Conservation (phyloP, 2,888 invertebrate genomes). For the Noctua pronuba region DNA sequence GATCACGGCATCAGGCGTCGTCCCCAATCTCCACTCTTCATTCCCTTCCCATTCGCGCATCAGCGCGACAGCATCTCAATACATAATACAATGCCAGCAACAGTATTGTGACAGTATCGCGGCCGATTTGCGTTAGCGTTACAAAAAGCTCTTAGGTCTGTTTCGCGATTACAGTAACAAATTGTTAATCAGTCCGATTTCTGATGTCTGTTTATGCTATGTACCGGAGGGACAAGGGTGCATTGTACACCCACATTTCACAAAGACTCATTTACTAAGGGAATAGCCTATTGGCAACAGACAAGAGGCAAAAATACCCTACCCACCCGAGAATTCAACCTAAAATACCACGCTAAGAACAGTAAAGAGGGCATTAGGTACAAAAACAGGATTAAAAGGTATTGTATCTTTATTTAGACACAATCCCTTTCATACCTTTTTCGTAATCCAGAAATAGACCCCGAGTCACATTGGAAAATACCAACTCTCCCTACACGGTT, state of each 20-base stretch:
- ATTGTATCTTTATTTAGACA: neutral
- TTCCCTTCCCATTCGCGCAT: too few species aligned
- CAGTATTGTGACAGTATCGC: too few species aligned
- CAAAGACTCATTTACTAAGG: neutral
- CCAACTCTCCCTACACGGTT: neutral
- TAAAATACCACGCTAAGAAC: neutral
- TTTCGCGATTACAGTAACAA: too few species aligned
- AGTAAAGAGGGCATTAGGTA: neutral
- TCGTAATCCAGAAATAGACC: neutral
- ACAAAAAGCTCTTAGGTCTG: too few species aligned
- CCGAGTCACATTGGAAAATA: neutral
- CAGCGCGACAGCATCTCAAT: too few species aligned
- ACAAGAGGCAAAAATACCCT: neutral
- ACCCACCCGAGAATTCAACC: neutral
- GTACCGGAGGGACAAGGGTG: neutral
- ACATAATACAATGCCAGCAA: too few species aligned
- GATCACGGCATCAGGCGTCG: too few species aligned
- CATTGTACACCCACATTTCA: neutral
- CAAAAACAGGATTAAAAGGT: neutral
- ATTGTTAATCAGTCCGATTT: neutral
- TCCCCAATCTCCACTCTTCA: too few species aligned
- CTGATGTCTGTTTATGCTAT: neutral
- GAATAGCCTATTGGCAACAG: neutral
- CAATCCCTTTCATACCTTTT: neutral
- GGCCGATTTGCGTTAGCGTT: too few species aligned